Evolutionary conservation across 2,888 invertebrate genomes (phyloP).

Genomic region (Protophormia terraenovae): DNA sequence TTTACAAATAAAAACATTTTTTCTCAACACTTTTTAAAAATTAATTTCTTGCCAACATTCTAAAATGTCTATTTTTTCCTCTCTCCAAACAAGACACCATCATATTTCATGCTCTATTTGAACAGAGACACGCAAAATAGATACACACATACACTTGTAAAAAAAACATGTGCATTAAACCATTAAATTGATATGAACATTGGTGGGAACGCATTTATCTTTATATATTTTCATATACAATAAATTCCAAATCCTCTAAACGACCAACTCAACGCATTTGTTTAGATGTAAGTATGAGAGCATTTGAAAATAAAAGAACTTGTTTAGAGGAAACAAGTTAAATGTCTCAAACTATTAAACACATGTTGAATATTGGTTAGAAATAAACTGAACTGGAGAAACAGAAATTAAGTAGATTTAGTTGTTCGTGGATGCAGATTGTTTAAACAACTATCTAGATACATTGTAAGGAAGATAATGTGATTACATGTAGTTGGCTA

Average conservation of each 20-base stretch:
- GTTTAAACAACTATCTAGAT: not conserved
- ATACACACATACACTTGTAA: not conserved
- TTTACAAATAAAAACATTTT: not conserved
- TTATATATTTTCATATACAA: constrained; percentile 17
- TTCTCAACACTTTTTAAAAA: not conserved
- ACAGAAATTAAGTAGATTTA: not conserved
- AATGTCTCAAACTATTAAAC: constrained; percentile 54
- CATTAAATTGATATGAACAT: constrained; percentile 49
- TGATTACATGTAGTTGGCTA: too few species aligned
- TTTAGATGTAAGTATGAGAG: not conserved
- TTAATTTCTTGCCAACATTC: not conserved
- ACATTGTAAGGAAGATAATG: too few species aligned
- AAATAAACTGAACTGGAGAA: not conserved
- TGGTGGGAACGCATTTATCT: constrained; percentile 54
- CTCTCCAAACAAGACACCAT: not conserved
- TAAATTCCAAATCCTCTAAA: constrained; percentile 31
- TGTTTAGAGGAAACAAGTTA: constrained; percentile 59
- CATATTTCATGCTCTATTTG: constrained; percentile 45
- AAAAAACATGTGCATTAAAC: constrained; percentile 1
- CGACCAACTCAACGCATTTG: not conserved
- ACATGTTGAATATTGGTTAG: constrained; percentile 39
- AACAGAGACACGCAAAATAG: not conserved
- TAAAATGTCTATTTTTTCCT: not conserved
- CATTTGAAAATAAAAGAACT: constrained; percentile 39
- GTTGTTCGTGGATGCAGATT: not conserved